These are phyloP conservation scores for Ia io DNA, from an alignment of 2,113 vertebrate species.

Conservation along the genomic window DNA sequence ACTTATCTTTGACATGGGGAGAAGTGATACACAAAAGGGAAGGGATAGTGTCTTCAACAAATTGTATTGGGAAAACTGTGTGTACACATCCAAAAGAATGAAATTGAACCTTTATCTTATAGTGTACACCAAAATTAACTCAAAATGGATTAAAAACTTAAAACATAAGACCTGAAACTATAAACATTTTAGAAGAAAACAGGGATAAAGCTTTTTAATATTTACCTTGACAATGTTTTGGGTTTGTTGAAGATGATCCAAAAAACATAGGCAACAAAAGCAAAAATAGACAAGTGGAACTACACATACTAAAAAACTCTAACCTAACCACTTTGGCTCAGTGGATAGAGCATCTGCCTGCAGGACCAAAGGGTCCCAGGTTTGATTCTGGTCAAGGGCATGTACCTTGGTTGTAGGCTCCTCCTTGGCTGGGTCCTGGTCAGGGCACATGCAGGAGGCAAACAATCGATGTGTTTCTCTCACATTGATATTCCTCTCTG, in stretches of 20 bases:
- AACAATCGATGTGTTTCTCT: too few species aligned
- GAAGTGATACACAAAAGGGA: background rate
- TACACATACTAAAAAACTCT: background rate
- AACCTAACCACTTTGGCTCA: too few species aligned
- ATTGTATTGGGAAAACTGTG: background rate
- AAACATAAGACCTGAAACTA: background rate
- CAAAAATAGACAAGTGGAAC: background rate
- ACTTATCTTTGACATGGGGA: background rate
- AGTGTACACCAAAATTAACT: background rate
- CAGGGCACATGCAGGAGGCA: too few species aligned
- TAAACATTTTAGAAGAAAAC: background rate
- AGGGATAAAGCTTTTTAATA: background rate
- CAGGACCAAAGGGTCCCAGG: too few species aligned
- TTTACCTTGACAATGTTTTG: background rate
- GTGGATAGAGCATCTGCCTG: too few species aligned
- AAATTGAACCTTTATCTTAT: background rate
- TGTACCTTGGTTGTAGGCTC: too few species aligned
- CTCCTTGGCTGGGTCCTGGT: too few species aligned
- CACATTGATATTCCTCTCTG: too few species aligned
- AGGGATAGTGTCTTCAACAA: background rate
- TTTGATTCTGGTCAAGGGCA: too few species aligned
- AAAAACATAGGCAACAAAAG: background rate
- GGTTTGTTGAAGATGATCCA: background rate
- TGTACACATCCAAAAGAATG: background rate
- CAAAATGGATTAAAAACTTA: background rate